Evolutionary conservation across 2,888 invertebrate species (phyloP), one percentile per base, ranked within the genome.

Genomic region (Orthonevra nobilis): DNA sequence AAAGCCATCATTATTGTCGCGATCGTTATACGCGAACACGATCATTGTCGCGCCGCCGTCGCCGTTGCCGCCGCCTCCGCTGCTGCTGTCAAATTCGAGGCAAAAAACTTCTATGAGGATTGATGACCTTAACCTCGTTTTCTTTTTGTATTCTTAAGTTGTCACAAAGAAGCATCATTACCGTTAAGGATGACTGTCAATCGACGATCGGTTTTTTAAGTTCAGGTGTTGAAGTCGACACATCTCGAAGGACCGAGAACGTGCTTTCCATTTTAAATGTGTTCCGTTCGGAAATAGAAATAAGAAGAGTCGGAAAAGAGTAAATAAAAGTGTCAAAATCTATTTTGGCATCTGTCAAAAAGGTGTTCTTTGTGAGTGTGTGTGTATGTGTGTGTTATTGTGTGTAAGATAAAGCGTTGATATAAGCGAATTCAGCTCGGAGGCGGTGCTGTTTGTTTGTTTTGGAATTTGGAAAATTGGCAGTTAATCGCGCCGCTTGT

Each of bases 401-500:
- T 12, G 15, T 40, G 7, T 28, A 26, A 23, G 14, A 6, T n/a
- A 12, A 17, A 12, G 12, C 20, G 10, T 30, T 30, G 36, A 34
- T n/a, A n/a, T n/a, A n/a, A n/a, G n/a, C n/a, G 32, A 20, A 2
- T 50, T 36, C 19, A 36, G 28, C 20, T 14, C 44, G 9, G 12
- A n/a, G n/a, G n/a, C n/a, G n/a, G n/a, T 48, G 26, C 23, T 32
- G 36, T 58, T 66, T 79, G 48, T 79, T 74, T 68, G 23, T 56
- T 73, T 73, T 66, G 50, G 17, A 64, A 46, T 36, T 68, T 17
- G 4, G 12, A 56, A 48, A 54, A 44, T 50, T 60, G 58, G 26
- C 32, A 56, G 34, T 63, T 15, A 32, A 34, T 4, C 56, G 61
- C 7, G 77, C 82, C 81, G 81, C 6, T 81, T 83, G 2, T 46